These are phyloP conservation scores for Drosophila atripex DNA, from an alignment of 2,888 invertebrate species.

Conservation along the genomic window DNA sequence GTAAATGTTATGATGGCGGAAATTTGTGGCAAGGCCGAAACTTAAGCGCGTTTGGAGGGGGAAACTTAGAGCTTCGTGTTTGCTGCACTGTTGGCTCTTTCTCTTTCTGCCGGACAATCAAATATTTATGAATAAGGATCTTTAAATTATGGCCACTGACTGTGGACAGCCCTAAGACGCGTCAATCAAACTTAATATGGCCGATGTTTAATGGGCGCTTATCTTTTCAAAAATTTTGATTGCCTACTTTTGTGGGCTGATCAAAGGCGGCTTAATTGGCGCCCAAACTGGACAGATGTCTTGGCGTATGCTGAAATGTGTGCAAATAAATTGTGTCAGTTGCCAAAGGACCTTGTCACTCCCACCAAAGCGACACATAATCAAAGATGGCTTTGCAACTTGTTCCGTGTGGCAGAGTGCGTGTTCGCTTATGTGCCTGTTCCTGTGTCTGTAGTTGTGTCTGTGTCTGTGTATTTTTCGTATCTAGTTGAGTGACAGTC, in stretches of 20 bases:
- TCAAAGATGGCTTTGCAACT: constrained; percentile 69
- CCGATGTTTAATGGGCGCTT: neutral
- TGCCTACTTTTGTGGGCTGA: constrained; percentile 5
- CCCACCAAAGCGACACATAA: constrained; percentile 65
- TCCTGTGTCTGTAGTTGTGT: no score
- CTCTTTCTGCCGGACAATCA: constrained; percentile 16
- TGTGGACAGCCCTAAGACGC: neutral
- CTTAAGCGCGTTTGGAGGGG: neutral
- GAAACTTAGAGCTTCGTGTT: constrained; percentile 27
- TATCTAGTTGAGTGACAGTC: constrained; percentile 39
- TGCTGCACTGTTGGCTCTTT: constrained; percentile 18
- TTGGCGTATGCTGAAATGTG: constrained; percentile 22
- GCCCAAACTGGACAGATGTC: constrained; percentile 15
- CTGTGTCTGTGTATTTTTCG: constrained; percentile 13
- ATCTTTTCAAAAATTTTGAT: constrained; percentile 12
- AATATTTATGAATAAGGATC: constrained; percentile 32
- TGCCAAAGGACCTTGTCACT: constrained; percentile 61
- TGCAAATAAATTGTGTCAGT: constrained; percentile 62
- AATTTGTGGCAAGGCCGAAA: constrained; percentile 50
- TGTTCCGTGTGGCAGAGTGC: constrained; percentile 39
- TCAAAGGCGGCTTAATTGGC: constrained; percentile 18
- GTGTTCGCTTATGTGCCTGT: neutral
- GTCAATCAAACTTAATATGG: constrained; percentile 11
- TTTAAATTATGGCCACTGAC: constrained; percentile 22
- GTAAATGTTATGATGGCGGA: constrained; percentile 69